Evolutionary conservation across 2,797 vertebrate genomes (phyloP).

Genomic region (Melanotaenia boesemani): DNA sequence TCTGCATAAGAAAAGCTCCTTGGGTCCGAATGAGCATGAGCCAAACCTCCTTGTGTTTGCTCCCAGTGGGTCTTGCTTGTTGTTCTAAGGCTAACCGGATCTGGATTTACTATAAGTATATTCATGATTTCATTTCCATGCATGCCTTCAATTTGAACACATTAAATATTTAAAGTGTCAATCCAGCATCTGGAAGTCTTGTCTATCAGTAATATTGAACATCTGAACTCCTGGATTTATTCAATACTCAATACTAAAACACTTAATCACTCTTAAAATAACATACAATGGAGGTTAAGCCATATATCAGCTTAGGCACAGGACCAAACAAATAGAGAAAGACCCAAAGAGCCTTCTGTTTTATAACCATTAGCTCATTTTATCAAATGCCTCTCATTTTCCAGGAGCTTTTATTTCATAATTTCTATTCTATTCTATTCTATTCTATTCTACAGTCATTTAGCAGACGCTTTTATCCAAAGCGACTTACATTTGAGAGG

Average conservation of each 20-base stretch:
- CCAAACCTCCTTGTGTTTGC: slow-evolving; percentile 7
- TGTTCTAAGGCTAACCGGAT: slow-evolving; percentile 69
- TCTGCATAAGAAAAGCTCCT: slow-evolving; percentile 46
- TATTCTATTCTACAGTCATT: too few species aligned
- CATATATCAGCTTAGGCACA: background rate
- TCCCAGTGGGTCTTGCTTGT: slow-evolving; percentile 61
- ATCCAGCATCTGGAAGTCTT: slow-evolving; percentile 47
- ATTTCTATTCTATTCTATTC: too few species aligned
- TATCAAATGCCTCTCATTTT: background rate
- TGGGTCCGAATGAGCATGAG: slow-evolving; percentile 37
- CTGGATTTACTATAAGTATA: slow-evolving; percentile 74
- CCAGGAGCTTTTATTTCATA: too few species aligned
- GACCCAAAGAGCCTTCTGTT: background rate
- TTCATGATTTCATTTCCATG: slow-evolving; percentile 85
- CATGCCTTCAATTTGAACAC: slow-evolving; percentile 73
- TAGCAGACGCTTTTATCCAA: too few species aligned
- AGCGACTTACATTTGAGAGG: too few species aligned
- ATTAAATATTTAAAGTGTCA: slow-evolving; percentile 75
- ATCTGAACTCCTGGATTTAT: slow-evolving; percentile 46
- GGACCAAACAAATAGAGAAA: background rate
- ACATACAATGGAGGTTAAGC: background rate
- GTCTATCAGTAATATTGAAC: slow-evolving; percentile 54
- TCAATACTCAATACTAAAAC: slow-evolving; percentile 22
- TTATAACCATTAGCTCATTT: background rate
- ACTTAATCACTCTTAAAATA: slow-evolving; percentile 4